Percentiles rank a stretch among this genome's conserved stretches.
These are phyloP conservation scores for Echinops telfairi DNA, from an alignment of 2,113 vertebrate genomes.

Conservation along the genomic window DNA sequence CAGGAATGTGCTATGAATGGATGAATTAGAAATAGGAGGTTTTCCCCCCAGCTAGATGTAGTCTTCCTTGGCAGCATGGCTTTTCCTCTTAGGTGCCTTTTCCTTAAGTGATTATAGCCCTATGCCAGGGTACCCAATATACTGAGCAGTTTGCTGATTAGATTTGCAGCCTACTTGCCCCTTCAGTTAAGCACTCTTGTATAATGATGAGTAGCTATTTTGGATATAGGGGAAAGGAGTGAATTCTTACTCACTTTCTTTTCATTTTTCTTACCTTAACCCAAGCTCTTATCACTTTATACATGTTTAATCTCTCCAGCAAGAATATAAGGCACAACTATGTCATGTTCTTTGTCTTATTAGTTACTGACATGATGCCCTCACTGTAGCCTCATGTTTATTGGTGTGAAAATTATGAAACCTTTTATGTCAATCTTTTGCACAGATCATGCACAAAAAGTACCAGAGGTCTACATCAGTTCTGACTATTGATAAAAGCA, in stretches of 20 bases:
- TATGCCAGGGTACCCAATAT: not conserved
- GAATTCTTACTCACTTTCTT: not conserved
- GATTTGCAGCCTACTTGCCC: not conserved
- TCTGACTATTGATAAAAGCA: slow-evolving; percentile 31
- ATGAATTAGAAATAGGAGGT: not conserved
- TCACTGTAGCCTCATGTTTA: slow-evolving; percentile 36
- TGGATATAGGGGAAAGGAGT: not conserved
- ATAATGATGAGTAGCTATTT: not conserved
- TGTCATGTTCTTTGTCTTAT: slow-evolving; percentile 39
- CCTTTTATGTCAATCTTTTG: slow-evolving; percentile 19
- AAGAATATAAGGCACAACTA: slow-evolving; percentile 17
- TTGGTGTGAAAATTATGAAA: slow-evolving; percentile 34
- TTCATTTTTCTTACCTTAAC: not conserved
- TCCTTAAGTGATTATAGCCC: not conserved
- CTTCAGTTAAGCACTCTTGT: not conserved
- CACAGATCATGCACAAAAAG: not conserved
- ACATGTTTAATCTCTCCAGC: slow-evolving; percentile 37
- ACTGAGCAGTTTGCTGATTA: not conserved
- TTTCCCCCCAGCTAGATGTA: not conserved
- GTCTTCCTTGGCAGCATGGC: not conserved
- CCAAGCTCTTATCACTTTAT: not conserved
- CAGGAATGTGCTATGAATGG: not conserved
- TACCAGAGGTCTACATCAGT: slow-evolving; percentile 25
- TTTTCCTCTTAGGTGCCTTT: not conserved
- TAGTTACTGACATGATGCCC: not conserved